These are phyloP conservation scores for Platysternon megacephalum DNA, from an alignment of 2,113 vertebrate species.

Conservation along the genomic window DNA sequence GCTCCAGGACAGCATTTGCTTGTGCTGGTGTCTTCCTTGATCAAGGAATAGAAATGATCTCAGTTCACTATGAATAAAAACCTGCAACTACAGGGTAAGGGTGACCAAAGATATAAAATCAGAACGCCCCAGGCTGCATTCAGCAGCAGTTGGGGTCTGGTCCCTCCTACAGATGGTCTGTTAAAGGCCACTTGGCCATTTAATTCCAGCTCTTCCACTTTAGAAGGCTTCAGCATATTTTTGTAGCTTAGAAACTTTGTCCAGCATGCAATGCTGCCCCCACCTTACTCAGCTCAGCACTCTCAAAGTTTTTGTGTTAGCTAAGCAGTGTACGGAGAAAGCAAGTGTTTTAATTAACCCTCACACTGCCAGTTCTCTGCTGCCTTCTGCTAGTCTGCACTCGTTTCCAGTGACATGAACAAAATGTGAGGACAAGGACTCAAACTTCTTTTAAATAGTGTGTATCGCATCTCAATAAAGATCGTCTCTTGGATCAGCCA, in stretches of 20 bases:
- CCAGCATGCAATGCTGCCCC: constrained; percentile 10
- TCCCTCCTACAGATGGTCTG: constrained; percentile 51
- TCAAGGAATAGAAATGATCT: constrained; percentile 44
- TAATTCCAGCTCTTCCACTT: constrained; percentile 56
- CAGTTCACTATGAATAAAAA: constrained; percentile 48
- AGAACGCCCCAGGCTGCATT: constrained; percentile 28
- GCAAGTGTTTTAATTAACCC: constrained; percentile 19
- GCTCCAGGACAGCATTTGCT: background rate
- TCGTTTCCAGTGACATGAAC: background rate
- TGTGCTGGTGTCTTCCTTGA: constrained; percentile 46
- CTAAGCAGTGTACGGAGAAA: constrained; percentile 34
- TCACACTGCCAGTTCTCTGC: constrained; percentile 24
- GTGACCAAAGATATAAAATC: background rate
- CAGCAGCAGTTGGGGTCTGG: constrained; percentile 6
- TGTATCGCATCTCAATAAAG: constrained; percentile 60
- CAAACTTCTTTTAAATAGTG: constrained; percentile 59
- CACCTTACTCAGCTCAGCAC: constrained; percentile 54
- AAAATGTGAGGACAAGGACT: constrained; percentile 12
- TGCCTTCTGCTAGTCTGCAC: background rate
- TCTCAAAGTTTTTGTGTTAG: background rate
- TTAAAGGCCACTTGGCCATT: constrained; percentile 68
- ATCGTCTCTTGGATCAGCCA: constrained; percentile 64
- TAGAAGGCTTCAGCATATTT: constrained; percentile 49
- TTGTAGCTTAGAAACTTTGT: constrained; percentile 50
- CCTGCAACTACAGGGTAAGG: constrained; percentile 26